Evolutionary conservation across 2,888 invertebrate species (phyloP).

Genomic region (Falcaria lacertinaria): DNA sequence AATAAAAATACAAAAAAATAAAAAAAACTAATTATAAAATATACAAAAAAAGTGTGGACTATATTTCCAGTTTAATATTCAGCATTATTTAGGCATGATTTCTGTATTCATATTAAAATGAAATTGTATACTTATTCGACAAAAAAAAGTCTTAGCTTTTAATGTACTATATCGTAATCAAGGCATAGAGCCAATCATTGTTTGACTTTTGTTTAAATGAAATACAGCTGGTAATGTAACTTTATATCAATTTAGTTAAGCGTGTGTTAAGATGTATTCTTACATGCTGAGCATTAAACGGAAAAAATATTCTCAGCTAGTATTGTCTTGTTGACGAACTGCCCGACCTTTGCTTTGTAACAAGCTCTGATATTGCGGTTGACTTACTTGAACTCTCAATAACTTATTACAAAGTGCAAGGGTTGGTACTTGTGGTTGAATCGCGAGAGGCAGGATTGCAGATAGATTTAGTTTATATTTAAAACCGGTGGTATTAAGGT

Average conservation of each 20-base stretch:
- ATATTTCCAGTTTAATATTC: constrained; percentile 80
- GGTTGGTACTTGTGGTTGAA: constrained; percentile 56
- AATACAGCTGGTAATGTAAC: constrained; percentile 38
- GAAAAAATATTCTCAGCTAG: constrained; percentile 76
- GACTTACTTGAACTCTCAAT: constrained; percentile 47
- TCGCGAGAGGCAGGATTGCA: constrained; percentile 55
- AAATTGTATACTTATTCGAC: constrained; percentile 55
- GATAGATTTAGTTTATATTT: constrained; percentile 50
- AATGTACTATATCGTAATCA: constrained; percentile 59
- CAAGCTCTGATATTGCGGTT: constrained; percentile 51
- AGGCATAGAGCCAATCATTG: constrained; percentile 49
- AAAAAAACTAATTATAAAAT: constrained; percentile 37
- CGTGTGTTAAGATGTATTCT: constrained; percentile 59
- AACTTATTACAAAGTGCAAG: constrained; percentile 68
- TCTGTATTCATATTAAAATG: constrained; percentile 67
- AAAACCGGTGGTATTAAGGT: constrained; percentile 62
- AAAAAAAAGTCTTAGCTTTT: constrained; percentile 65
- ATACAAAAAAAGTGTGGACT: constrained; percentile 69
- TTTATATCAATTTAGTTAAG: constrained; percentile 46
- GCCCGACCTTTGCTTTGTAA: constrained; percentile 75
- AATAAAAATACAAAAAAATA: constrained; percentile 47
- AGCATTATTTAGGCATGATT: constrained; percentile 77
- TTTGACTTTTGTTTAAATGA: constrained; percentile 47
- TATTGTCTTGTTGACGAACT: constrained; percentile 75
- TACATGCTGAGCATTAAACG: constrained; percentile 79